A percentile compares a stretch with the other conserved stretches of the same genome.
Conservation (phyloP, 2,113 vertebrate genomes). For the Psophia crepitans region DNA sequence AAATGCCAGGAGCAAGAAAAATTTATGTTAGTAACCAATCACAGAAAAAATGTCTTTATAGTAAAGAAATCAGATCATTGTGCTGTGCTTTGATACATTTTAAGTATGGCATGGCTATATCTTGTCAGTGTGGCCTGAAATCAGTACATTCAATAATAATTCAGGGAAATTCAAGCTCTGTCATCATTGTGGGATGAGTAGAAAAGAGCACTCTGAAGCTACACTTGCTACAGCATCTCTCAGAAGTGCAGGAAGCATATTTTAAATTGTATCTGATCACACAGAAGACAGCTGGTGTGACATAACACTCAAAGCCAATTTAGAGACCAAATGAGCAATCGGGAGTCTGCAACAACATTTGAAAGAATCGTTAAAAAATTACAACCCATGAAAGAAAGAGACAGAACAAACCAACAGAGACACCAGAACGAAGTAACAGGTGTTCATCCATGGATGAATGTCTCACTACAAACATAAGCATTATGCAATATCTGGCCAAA, state of each 20-base stretch:
- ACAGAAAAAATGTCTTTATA: not conserved
- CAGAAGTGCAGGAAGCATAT: not conserved
- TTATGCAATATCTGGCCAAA: not conserved
- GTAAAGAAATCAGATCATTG: not conserved
- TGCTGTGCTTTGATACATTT: not conserved
- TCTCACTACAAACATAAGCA: not conserved
- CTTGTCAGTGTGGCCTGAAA: not conserved
- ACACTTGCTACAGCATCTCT: not conserved
- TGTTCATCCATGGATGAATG: not conserved
- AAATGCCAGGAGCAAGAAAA: not conserved
- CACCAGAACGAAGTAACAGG: not conserved
- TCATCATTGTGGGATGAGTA: not conserved
- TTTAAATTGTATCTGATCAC: not conserved
- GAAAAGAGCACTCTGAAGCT: not conserved
- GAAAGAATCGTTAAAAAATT: not conserved
- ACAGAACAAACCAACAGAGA: not conserved
- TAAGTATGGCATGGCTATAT: not conserved
- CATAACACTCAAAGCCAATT: not conserved
- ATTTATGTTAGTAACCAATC: not conserved
- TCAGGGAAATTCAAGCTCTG: not conserved
- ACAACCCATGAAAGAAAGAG: not conserved
- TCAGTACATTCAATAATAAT: not conserved
- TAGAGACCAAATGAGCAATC: not conserved
- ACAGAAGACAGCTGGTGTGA: not conserved
- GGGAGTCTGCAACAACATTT: not conserved